phyloP scores from a whole-genome alignment of 1,140 invertebrate species.

The Geopemphigus sp. region DNA sequence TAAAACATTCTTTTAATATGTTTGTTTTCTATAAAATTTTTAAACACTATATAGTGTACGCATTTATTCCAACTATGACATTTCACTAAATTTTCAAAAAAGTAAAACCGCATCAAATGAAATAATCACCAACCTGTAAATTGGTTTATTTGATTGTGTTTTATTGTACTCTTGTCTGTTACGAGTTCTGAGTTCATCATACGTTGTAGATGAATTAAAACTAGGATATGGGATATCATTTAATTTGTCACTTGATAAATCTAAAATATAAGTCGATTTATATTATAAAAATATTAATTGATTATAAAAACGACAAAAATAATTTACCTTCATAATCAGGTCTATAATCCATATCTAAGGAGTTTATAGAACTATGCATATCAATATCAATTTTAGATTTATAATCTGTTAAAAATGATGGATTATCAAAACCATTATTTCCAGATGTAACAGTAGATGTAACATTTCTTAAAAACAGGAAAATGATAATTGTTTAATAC shows the following conservation, averaged over 20 bases:
- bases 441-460: neutral
- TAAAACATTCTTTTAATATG: no score
- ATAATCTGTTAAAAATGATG: neutral
- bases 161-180: constrained; percentile 63
- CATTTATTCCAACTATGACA: no score
- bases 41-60: no score
- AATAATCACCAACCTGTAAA: constrained; percentile 17
- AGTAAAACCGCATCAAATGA: neutral
- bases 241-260: constrained; percentile 17
- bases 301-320: neutral
- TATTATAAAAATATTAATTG: neutral
- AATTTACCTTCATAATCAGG: constrained; percentile 40
- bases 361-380: constrained; percentile 16
- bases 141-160: constrained; percentile 15
- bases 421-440: constrained; percentile 3
- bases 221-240: constrained; percentile 33
- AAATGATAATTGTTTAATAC: neutral
- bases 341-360: constrained; percentile 43
- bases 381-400: constrained; percentile 13
- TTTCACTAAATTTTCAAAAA: no score
- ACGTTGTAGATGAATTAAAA: constrained; percentile 57
- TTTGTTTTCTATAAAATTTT: no score
- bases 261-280: neutral
- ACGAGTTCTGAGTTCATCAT: constrained; percentile 62
- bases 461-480: constrained; percentile 13